Evolutionary conservation across 2,888 invertebrate species (phyloP), one percentile per base, ranked within the genome.

Genomic region (Tenthredo livida): DNA sequence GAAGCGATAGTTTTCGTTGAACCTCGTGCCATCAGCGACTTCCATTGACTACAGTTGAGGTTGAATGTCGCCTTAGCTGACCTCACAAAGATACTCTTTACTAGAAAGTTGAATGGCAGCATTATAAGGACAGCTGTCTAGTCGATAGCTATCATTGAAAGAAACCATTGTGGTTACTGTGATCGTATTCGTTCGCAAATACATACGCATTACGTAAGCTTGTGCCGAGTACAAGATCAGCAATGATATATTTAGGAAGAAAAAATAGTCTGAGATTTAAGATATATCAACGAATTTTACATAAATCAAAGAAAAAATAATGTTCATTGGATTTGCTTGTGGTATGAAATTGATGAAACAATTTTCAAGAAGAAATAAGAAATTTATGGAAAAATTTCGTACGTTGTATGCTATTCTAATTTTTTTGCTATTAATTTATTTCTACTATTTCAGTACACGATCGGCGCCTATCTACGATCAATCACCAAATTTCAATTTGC

Each of bases 111-210:
- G 83, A 83, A 83, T 83, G 25, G 83, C 43, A n/a, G 67, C 47
- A 70, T 70, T 83, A 70, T 83, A 5, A 83, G 67, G 70, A 29
- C 83, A 83, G 83, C 83, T 83, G 83, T 83, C 83, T 67, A 25
- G 25, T 83, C 47, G 83, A 83, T 83, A 83, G 47, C 67, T 70
- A 61, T 67, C 43, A n/a, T 2, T 80, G 80, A 80, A 80, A 80
- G 80, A 40, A 80, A 15, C 80, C 61, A 40, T 80, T 80, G 80
- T 80, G 17, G n/a, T 25, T 37, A 17, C n/a, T 15, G 37, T 21
- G 21, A n/a, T 25, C 61, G 58, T n/a, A 37, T 37, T 21, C n/a
- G 40, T 61, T 40, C 10, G 37, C 15, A 58, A 58, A 80, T 12
- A 72, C 9, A 37, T 10, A 43, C 5, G 3, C 17, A 33, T 67